Evolutionary conservation across 2,888 invertebrate species (phyloP).

Genomic region (Disparrhopalites patrizii): DNA sequence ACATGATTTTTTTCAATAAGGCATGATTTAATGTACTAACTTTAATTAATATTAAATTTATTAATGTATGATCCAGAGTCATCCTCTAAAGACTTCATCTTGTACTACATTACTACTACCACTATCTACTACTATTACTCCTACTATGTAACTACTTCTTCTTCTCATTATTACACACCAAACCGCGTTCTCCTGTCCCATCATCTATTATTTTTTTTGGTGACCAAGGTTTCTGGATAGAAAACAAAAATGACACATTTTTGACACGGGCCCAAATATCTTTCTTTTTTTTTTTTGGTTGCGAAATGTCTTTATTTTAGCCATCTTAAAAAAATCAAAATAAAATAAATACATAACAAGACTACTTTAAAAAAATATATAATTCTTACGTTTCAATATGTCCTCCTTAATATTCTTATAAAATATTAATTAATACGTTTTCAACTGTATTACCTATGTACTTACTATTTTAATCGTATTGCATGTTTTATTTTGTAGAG

Average conservation of each 20-base stretch:
- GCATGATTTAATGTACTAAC: background rate
- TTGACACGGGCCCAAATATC: background rate
- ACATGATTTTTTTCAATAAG: background rate
- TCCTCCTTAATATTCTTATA: too few species aligned
- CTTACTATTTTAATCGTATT: too few species aligned
- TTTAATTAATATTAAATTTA: constrained; percentile 2
- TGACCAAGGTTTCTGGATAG: constrained; percentile 7
- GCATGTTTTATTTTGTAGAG: too few species aligned
- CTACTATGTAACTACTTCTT: too few species aligned
- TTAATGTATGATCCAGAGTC: constrained; percentile 6
- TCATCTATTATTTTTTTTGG: background rate
- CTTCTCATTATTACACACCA: background rate
- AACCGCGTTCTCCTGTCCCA: background rate
- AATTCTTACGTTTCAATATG: too few species aligned
- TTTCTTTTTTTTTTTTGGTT: constrained; percentile 1
- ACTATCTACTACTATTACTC: background rate
- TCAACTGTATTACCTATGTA: background rate
- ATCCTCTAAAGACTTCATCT: constrained; percentile 21
- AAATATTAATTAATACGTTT: too few species aligned
- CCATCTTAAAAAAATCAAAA: too few species aligned
- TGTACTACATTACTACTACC: background rate
- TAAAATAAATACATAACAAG: constrained; percentile 13
- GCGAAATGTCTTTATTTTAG: too few species aligned
- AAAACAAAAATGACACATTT: background rate
- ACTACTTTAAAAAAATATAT: too few species aligned